A percentile compares a stretch with the other conserved stretches of the same genome.
phyloP scores from a whole-genome alignment of 2,113 vertebrate genomes.

The Zeus faber region DNA sequence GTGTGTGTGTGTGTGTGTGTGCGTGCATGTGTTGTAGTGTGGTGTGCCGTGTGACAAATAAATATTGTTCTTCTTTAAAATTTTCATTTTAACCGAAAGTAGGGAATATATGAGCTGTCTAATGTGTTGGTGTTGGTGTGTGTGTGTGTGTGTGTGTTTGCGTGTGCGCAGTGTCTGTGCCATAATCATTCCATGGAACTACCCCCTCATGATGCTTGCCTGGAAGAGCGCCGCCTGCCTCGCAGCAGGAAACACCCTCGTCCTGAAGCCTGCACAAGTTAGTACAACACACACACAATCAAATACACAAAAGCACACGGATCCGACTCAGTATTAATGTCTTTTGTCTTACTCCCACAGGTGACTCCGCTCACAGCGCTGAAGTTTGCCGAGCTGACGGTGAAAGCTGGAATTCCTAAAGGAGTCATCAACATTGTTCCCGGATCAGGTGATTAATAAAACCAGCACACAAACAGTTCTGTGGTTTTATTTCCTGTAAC shows the following conservation, averaged over 20 bases:
- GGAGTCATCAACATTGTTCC: slow-evolving; percentile 85
- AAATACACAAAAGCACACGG: neutral
- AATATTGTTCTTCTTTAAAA: too few relatives aligned
- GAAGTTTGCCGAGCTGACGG: slow-evolving; percentile 85
- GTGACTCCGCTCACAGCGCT: slow-evolving; percentile 86
- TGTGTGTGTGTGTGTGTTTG: slow-evolving; percentile 4
- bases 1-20: too few relatives aligned
- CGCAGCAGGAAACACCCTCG: slow-evolving; percentile 84
- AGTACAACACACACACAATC: slow-evolving; percentile 4
- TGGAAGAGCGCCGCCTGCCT: slow-evolving; percentile 87
- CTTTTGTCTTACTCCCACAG: too few relatives aligned
- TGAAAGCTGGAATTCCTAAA: slow-evolving; percentile 84
- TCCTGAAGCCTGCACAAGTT: slow-evolving; percentile 87
- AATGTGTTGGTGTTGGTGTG: neutral
- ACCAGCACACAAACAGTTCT: too few relatives aligned
- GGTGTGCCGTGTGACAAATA: too few relatives aligned
- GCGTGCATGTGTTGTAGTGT: too few relatives aligned
- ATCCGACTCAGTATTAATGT: too few relatives aligned
- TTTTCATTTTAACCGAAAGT: too few relatives aligned
- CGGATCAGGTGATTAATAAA: slow-evolving; percentile 75
- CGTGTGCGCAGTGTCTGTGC: slow-evolving; percentile 78
- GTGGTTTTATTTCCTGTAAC: neutral
- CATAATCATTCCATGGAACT: slow-evolving; percentile 88
- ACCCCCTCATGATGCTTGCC: slow-evolving; percentile 88
- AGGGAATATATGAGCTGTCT: too few relatives aligned